Base-by-base conservation (phyloP, 2,797 vertebrate genomes). In the Gorsachius magnificus region DNA sequence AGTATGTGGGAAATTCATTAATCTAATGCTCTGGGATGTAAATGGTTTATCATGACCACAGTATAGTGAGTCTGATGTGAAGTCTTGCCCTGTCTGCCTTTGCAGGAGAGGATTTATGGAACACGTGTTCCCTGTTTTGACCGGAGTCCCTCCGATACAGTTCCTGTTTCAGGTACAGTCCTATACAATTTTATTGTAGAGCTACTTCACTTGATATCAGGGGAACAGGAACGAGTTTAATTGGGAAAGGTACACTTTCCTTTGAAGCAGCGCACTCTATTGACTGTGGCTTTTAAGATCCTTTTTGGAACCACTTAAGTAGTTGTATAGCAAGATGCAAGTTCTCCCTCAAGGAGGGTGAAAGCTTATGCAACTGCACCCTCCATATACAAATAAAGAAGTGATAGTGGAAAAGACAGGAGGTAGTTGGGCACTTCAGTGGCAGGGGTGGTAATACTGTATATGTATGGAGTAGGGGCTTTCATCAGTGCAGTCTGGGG, bases 111-210 rank as follows among this genome's bases (percentile, higher is more conserved):
- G 69, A 95, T 36, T n/a, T 95, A 94, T 3, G 97, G 97, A 33
- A 96, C 97, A 66, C 21, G 69, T 86, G 33, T 93, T 95, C 69
- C 94, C 36, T 98, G 98, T 78, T 26, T 53, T 22, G 89, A 97
- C 66, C 87, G 11, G 50, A 3, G 3, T 8, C 97, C 98, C 10
- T 98, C 98, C 5, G 11, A 95, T 26, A 21, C 38, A 0, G 11
- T 98, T 91, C 98, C 98, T 0, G 90, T 90, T 26, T 98, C 98
- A 97, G 98, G 98, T 98, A 97, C 2, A 6, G 7, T 31, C 29
- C 51, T 80, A 3, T 45, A 24, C 17, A 50, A 36, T 76, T 77
- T 36, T 69, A 11, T 48, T 51, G 16, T 6, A 63, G 57, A 72
- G 25, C 28, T 50, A 5, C 38, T 84, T 77, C 22, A 43, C 65